Base-by-base conservation (phyloP, 1,140 invertebrate species). In the Nephila pilipes region DNA sequence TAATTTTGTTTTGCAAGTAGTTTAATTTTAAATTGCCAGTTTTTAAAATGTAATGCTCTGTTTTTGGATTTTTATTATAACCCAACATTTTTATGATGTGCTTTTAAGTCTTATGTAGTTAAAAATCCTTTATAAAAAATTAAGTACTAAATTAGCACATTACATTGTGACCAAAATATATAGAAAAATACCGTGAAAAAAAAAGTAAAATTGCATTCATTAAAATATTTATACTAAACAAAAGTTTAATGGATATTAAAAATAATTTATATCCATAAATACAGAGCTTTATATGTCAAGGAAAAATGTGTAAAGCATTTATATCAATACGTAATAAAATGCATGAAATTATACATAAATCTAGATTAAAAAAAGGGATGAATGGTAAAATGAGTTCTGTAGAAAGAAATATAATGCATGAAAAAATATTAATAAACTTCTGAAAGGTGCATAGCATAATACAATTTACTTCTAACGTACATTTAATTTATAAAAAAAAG, bases 151-250 rank as follows among this genome's bases (percentile, higher is more conserved):
- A 36, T 54, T 83, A 54, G 60, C 60, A 63, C 38, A 54, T 16
- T 83, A n/a, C 25, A 83, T 65, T 25, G 55, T 83, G 38, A 83
- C 81, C 38, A 54, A 83, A 46, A 83, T 36, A 83, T 83, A 83
- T 83, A 46, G 54, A 38, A 46, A 57, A 54, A 32, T 79, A 18
- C 14, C n/a, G 25, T 65, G 63, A 65, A 8, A 65, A 6, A 18
- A 60, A 60, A 83, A 25, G n/a, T 29, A 83, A 83, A 83, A 83
- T n/a, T 83, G 38, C 55, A 83, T 55, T 10, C 25, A 14, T 83
- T 36, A 55, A n/a, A 83, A 57, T 57, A 54, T n/a, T 32, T 54
- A 83, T 14, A 83, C 20, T 10, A 83, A 14, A 57, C n/a, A 83
- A 6, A 65, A 12, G 22, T n/a, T n/a, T 29, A 65, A 65, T 65